Evolutionary conservation across 2,797 vertebrate species (phyloP), one percentile per base, ranked within the genome.

Genomic region (Pogoniulus pusillus): DNA sequence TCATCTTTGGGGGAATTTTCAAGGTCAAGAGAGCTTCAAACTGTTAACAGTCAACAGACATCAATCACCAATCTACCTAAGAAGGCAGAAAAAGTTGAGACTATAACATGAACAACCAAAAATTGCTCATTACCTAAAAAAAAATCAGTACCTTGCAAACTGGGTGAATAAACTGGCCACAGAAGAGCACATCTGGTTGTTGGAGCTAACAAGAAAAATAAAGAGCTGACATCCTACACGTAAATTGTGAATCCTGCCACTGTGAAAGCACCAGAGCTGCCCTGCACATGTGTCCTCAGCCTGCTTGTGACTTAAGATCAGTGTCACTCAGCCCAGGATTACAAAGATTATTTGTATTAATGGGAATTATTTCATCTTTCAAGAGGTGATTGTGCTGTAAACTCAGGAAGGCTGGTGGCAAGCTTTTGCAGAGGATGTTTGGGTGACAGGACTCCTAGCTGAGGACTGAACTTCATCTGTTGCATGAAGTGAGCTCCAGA

Each of bases 291-390:
- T 17, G 41, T 41, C 4, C 41, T 41, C 0, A 74, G 53, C 35
- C 45, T 0, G 0, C 17, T 3, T 6, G 5, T 34, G 41, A n/a
- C 58, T 43, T 23, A 30, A 23, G 27, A 32, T 8, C 51, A 55
- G 20, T 14, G 29, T 3, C 53, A 24, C 49, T 17, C 53, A 66
- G 37, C 16, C 55, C 49, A 17, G 53, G 34, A 47, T 14, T 63
- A n/a, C 20, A 70, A 7, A 15, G 60, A 4, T 69, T 26, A 45
- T 23, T 64, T 47, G 15, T 19, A 62, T 20, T 55, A 70, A 37
- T 2, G 3, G 7, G 43, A 6, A 29, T 15, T 19, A 59, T 35
- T 76, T 39, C 20, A 19, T 12, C 78, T 66, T 68, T 34, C 19
- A 22, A 41, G 72, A 60, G 35, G 54, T 2, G 54, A 63, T 5